A percentile compares a stretch with the other conserved stretches of the same genome.
Conservation (phyloP, 2,888 invertebrate genomes). For the Agonopterix arenella region DNA sequence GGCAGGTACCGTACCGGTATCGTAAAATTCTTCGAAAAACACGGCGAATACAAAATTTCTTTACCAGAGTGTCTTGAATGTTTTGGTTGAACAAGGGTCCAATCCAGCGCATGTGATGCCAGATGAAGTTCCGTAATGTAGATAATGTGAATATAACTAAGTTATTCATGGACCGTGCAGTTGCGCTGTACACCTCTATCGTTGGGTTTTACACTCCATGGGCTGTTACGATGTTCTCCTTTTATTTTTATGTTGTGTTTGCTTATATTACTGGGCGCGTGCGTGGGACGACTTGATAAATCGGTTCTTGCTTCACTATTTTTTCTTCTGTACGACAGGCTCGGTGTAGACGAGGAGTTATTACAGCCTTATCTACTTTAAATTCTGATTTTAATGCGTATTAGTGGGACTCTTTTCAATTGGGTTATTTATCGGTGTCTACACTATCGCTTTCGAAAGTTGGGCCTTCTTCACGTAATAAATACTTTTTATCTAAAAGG, state of each 20-base stretch:
- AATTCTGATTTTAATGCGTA: constrained; percentile 43
- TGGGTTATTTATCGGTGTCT: constrained; percentile 26
- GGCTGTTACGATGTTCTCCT: constrained; percentile 53
- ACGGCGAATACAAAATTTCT: constrained; percentile 49
- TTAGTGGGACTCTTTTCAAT: constrained; percentile 30
- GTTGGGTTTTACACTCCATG: constrained; percentile 73
- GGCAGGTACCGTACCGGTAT: too few species aligned
- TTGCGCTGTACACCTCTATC: constrained; percentile 52
- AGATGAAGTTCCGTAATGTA: constrained; percentile 73
- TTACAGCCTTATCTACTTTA: constrained; percentile 46
- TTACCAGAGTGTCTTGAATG: constrained; percentile 32
- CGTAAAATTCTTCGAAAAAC: background rate
- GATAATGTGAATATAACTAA: constrained; percentile 76
- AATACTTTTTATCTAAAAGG: constrained; percentile 47
- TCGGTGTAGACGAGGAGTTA: constrained; percentile 59
- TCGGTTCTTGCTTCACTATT: constrained; percentile 62
- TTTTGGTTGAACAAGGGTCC: constrained; percentile 53
- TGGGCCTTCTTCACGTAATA: constrained; percentile 41
- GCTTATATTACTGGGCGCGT: constrained; percentile 60
- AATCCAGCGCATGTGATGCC: constrained; percentile 49
- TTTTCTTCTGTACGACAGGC: constrained; percentile 54
- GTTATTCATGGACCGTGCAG: constrained; percentile 65
- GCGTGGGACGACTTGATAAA: constrained; percentile 71
- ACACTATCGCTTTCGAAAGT: constrained; percentile 25
- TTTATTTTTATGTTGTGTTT: constrained; percentile 59